Evolutionary conservation across 1,140 invertebrate genomes (phyloP), one percentile per base, ranked within the genome.

Genomic region (Drosophila fuyamai): DNA sequence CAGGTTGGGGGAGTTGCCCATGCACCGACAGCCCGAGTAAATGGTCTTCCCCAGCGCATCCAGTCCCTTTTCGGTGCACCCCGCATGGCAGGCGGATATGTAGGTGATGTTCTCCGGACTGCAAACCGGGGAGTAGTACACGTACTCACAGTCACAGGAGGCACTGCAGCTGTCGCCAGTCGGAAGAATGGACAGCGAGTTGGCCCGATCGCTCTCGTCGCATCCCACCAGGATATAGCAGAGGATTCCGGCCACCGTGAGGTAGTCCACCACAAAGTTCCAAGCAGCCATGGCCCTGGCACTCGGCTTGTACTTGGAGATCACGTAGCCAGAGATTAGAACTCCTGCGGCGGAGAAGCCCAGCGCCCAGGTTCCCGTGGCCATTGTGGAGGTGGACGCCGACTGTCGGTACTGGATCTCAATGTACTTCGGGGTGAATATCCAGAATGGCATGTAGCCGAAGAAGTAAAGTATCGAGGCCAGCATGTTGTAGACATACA

Each of bases 381-480:
- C 95, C 47, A 96, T 85, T 29, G 94, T 93, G 1, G 96, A 95
- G 1, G 93, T 93, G 0, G 95, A 94, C 0, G 96, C 95, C 1
- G 95, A 95, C 76, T 96, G 95, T 66, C 94, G 94, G 86, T 96
- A 96, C 81, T 96, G 95, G 0, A 94, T 95, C 92, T 96, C 96
- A 41, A 96, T 95, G 57, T 96, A 96, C 82, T 96, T 96, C 0
- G 96, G 95, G 79, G 96, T 94, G 74, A 95, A 96, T 13, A 96
- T 95, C 94, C 95, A 96, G 76, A 96, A 96, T 0, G 95, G 95
- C 92, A 95, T 94, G 76, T 95, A 95, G 0, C 95, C 95, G 65
- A 96, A 94, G 3, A 95, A 93, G 81, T 95, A 96, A 56, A 96
- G 95, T 0, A 95, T 94, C 0, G 94, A 93, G 0, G 95, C 94